A percentile compares a stretch with the other conserved stretches of the same genome.
These are phyloP conservation scores for Amiota minor DNA, from an alignment of 2,888 invertebrate species.

Conservation along the genomic window DNA sequence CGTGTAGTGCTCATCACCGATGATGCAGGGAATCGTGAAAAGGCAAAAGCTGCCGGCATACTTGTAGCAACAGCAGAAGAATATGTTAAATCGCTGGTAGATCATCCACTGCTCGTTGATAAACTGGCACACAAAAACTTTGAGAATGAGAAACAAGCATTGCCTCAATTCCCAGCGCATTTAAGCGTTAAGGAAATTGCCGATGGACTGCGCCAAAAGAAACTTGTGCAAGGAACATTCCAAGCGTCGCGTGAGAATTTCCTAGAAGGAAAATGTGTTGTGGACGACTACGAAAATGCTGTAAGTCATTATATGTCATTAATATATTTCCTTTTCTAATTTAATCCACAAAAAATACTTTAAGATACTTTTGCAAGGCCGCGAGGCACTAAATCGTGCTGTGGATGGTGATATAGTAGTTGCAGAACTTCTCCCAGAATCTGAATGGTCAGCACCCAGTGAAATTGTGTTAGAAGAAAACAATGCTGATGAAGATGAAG, in stretches of 20 bases:
- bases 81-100: conserved; percentile 83
- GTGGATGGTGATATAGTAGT: conserved; percentile 96
- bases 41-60: conserved; percentile 82
- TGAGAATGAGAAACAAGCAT: conserved; percentile 76
- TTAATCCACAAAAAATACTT: conserved; percentile 28
- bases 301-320: conserved; percentile 75
- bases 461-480: conserved; percentile 83
- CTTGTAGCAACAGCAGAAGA: conserved; percentile 79
- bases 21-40: conserved; percentile 84
- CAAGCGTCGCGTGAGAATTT: conserved; percentile 94
- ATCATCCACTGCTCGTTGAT: conserved; percentile 82
- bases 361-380: conserved; percentile 87
- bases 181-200: conserved; percentile 85
- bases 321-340: neutral
- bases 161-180: conserved; percentile 88
- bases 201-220: conserved; percentile 84
- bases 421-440: conserved; percentile 88
- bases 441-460: conserved; percentile 92
- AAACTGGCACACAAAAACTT: conserved; percentile 84
- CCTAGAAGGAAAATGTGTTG: conserved; percentile 89
- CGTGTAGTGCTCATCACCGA: conserved; percentile 87
- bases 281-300: conserved; percentile 85
- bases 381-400: conserved; percentile 89
- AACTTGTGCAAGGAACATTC: conserved; percentile 85
- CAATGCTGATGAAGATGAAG: conserved; percentile 80